Evolutionary conservation across 2,888 invertebrate genomes (phyloP), one percentile per base, ranked within the genome.

Genomic region (Clostera curtula): DNA sequence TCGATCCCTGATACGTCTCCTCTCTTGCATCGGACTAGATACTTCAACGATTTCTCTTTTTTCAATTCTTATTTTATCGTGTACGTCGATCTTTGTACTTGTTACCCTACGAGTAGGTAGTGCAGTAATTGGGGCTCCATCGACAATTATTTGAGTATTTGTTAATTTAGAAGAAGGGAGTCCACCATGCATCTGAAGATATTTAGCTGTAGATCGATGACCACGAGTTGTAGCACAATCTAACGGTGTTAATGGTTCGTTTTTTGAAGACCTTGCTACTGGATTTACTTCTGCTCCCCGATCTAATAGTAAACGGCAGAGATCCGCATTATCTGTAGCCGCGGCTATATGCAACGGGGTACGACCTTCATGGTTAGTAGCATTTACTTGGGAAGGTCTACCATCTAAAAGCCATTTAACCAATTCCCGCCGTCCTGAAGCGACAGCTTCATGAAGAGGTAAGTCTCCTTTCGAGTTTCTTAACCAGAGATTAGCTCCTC

Each of bases 261-360:
- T 95, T 68, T 92, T 93, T 1, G 90, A 90, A 16, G 93, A 94
- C 30, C 93, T 86, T 43, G 95, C 88, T 9, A 97, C 86, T 1
- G 92, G 90, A 69, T 97, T 97, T 1, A 96, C 88, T 58, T 93
- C 89, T 0, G 95, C 95, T 0, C 93, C 93, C 25, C 90, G 87
- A 57, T 96, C 96, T 30, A 97, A 66, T 8, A 97, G 79, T 36
- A 93, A 86, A 72, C 91, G 95, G 69, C 97, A 96, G 77, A 97
- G 90, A 68, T 97, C 97, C 3, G 97, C 89, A 64, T 97, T 94
- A 54, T 98, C 97, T 51, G 95, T 93, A 23, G 95, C 88, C 5
- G 97, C 96, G 1, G 98, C 97, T 36, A 98, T 91, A 70, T 99
- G 98, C 20, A 99, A 77, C 10, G 96, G 91, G 11, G 96, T 95